Evolutionary conservation across 2,888 invertebrate genomes (phyloP).

Genomic region (Corythucha ciliata): DNA sequence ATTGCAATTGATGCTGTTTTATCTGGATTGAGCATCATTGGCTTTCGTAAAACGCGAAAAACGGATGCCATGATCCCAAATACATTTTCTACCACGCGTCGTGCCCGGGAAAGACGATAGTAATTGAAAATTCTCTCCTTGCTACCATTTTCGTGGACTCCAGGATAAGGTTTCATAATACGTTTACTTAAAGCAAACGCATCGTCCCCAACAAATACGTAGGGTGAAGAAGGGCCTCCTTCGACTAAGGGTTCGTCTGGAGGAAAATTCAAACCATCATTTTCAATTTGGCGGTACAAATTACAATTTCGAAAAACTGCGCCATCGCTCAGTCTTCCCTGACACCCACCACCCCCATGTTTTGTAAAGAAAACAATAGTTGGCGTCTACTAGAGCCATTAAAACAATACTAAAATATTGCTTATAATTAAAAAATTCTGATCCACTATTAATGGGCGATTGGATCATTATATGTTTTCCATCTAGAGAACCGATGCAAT

Average conservation of each 20-base stretch:
- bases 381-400: constrained; percentile 35
- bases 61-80: constrained; percentile 32
- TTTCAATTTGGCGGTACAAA: constrained; percentile 21
- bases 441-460: constrained; percentile 2
- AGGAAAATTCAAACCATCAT: constrained; percentile 23
- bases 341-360: constrained; percentile 37
- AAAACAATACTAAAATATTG: constrained; percentile 26
- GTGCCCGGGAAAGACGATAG: constrained; percentile 31
- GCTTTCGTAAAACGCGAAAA: constrained; percentile 33
- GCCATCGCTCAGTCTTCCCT: constrained; percentile 36
- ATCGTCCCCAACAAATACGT: constrained; percentile 32
- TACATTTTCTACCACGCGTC: constrained; percentile 33
- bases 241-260: constrained; percentile 17
- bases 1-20: constrained; percentile 31
- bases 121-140: constrained; percentile 31
- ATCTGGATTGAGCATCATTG: constrained; percentile 30
- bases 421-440: constrained; percentile 16
- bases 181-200: constrained; percentile 32
- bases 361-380: constrained; percentile 36
- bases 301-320: constrained; percentile 28
- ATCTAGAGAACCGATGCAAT: constrained; percentile 12
- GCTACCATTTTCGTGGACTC: constrained; percentile 17
- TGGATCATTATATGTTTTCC: constrained; percentile 16
- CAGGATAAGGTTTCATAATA: constrained; percentile 31
- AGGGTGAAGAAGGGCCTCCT: constrained; percentile 21